phyloP scores from a whole-genome alignment of 2,113 vertebrate species.

The Motacilla alba region DNA sequence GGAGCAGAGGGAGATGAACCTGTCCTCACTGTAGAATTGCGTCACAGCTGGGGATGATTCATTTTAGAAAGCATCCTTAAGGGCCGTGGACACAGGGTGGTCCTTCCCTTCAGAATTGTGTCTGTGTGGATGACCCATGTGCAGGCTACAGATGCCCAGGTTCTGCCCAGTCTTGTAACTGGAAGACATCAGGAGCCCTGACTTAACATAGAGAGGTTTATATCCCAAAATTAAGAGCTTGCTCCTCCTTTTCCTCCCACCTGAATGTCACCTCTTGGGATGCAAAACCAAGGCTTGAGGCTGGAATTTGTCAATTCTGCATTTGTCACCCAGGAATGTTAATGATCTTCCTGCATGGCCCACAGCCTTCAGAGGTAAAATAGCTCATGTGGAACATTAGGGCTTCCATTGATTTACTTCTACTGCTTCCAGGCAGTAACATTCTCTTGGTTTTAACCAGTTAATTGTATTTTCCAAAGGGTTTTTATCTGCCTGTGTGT shows the following conservation, averaged over 20 bases:
- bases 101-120: neutral
- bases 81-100: neutral
- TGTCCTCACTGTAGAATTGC: neutral
- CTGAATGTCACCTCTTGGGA: neutral
- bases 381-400: neutral
- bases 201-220: neutral
- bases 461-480: neutral
- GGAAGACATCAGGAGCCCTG: neutral
- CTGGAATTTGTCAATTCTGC: neutral
- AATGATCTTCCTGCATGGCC: neutral
- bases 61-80: neutral
- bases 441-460: neutral
- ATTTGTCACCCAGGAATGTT: neutral
- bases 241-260: neutral
- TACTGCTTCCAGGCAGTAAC: neutral
- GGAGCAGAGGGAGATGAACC: neutral
- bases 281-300: neutral
- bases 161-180: neutral
- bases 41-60: neutral
- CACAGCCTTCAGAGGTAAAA: neutral
- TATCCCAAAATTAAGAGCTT: neutral
- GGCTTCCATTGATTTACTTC: conserved; percentile 1
- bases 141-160: neutral
- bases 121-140: neutral
- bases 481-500: neutral